Percentiles rank a stretch among this genome's conserved stretches.
These are phyloP conservation scores for Holacanthus passer DNA, from an alignment of 2,113 vertebrate species.

Conservation along the genomic window DNA sequence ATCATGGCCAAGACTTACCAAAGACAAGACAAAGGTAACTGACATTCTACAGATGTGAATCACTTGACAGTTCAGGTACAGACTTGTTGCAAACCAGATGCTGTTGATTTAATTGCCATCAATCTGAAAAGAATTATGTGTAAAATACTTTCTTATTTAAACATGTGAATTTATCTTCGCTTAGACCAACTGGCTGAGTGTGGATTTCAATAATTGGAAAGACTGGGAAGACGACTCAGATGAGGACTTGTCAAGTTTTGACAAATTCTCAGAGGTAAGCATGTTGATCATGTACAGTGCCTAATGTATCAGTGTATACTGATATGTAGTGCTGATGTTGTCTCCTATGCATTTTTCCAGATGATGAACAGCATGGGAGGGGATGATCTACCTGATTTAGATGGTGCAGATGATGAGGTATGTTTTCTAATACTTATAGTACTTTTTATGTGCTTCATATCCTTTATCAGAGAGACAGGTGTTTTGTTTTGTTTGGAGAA, in stretches of 20 bases:
- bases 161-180: background rate
- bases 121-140: background rate
- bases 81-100: background rate
- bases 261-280: constrained; percentile 96
- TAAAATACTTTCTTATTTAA: background rate
- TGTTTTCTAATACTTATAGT: background rate
- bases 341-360: constrained; percentile 75
- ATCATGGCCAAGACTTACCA: constrained; percentile 96
- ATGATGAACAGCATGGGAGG: constrained; percentile 99
- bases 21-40: constrained; percentile 93
- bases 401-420: constrained; percentile 90
- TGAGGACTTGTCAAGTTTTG: constrained; percentile 97
- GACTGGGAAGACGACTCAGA: constrained; percentile 99
- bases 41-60: background rate
- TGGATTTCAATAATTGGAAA: constrained; percentile 99
- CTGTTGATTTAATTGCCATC: background rate
- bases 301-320: background rate
- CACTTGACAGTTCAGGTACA: background rate
- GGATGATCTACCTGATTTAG: constrained; percentile 96
- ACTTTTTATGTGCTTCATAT: background rate
- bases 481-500: constrained; percentile 5
- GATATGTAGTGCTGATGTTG: background rate
- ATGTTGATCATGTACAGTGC: background rate
- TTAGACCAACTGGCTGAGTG: constrained; percentile 97
- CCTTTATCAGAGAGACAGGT: background rate